Evolutionary conservation across 2,113 vertebrate species (phyloP), one percentile per base, ranked within the genome.

Genomic region (Deroptyus accipitrinus): DNA sequence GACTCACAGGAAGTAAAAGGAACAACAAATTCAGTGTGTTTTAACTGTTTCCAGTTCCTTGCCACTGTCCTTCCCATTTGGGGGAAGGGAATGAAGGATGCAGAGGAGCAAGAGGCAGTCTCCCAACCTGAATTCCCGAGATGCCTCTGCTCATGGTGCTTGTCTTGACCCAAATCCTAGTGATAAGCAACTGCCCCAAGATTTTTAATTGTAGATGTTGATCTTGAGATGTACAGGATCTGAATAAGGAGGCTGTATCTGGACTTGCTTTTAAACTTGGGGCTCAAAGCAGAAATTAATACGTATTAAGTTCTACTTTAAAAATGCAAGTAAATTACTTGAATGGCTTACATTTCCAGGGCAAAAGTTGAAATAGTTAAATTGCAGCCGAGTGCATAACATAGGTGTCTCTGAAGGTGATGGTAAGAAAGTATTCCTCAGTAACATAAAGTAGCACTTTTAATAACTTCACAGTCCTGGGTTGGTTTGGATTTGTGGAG

Each of bases 1-100:
- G 94, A 90, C 93, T 95, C 93, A 90, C 0, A 85, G 90, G 92
- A 97, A 91, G 54, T 70, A 46, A 79, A 83, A 92, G 79, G 84
- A 85, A 83, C 10, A 84, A 74, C 87, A 94, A 46, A 74, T 90
- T 80, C n/a, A 42, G 19, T 35, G 28, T 5, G 2, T 91, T 91
- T 88, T 80, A 85, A 90, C 87, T 46, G 57, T 85, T 92, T 57
- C 19, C 6, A 46, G 55, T 73, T 94, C 35, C 57, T 89, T 2
- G 2, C 28, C 28, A 17, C 54, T 55, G 48, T 31, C 82, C 63
- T 74, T 85, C 59, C 66, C 44, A 3, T 20, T 4, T 37, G 12
- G 37, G n/a, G 33, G 27, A 54, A 73, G 63, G 44, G 42, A 77
- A 12, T 6, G 15, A 57, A n/a, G 62, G 16, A 30, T 39, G 10